Base-by-base conservation (phyloP, 2,797 vertebrate genomes). In the Molossus molossus region DNA sequence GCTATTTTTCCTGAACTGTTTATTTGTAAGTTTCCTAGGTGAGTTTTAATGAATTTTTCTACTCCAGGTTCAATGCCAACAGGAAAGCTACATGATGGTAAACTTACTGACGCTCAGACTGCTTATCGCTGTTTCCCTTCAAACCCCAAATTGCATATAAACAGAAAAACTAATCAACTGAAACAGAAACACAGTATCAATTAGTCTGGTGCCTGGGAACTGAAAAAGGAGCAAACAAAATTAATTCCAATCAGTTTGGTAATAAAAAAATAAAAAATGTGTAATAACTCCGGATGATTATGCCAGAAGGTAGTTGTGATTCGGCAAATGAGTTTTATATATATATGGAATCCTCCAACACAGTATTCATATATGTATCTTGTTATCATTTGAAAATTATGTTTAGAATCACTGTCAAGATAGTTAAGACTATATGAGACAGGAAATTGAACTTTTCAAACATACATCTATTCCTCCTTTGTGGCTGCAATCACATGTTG, bases 101-200 rank as follows among this genome's bases (percentile, higher is more conserved):
- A 97, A 93, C 73, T 94, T 73, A 50, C 82, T 92, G 92, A 96
- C 84, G 88, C 48, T 60, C 92, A 85, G 33, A 96, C 79, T 94
- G 88, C 92, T 95, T 95, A 91, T 95, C 95, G 82, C 89, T 89
- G 80, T 88, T 97, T 97, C 58, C 64, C 64, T 96, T 93, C 89
- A 97, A 97, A 92, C 89, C 94, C 70, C 97, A 96, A 97, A 98
- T 94, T 96, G 94, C 96, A 95, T 91, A 95, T 97, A 97, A 97
- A 96, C 92, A 96, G 95, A 79, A 96, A 97, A 98, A 97, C 94
- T 97, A 97, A 97, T 97, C 95, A 97, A 94, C 94, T 65, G 95
- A 95, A 97, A 84, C 94, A 96, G 96, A 97, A 97, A 95, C 79
- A 90, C 40, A 76, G 86, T 81, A 97, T 97, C 97, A 98, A 96